These are phyloP conservation scores for Ochropleura plecta DNA, from an alignment of 2,888 invertebrate species.

Conservation along the genomic window DNA sequence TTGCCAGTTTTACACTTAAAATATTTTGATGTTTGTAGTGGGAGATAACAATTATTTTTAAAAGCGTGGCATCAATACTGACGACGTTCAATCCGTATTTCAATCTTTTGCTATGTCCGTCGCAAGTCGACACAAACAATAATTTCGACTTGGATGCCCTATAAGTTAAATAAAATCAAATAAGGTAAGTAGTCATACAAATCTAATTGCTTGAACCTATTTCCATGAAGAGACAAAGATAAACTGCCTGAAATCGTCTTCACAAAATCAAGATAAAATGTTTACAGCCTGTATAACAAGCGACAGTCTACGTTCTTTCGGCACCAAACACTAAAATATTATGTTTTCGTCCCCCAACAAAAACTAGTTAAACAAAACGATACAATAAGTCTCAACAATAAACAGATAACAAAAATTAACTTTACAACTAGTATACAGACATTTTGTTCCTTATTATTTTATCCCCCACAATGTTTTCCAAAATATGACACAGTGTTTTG, in stretches of 20 bases:
- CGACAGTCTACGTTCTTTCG: constrained; percentile 54
- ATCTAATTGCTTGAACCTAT: not conserved
- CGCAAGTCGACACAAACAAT: no score
- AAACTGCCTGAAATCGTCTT: constrained; percentile 23
- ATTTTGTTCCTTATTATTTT: constrained; percentile 65
- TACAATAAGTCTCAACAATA: constrained; percentile 86
- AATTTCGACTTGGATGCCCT: no score
- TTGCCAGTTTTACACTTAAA: no score
- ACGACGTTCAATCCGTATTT: no score
- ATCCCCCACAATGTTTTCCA: constrained; percentile 63
- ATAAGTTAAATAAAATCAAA: not conserved
- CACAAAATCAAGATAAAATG: constrained; percentile 51
- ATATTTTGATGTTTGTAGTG: no score
- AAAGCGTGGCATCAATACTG: no score
- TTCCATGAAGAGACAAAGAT: not conserved
- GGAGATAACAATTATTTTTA: no score
- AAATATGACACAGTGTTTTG: constrained; percentile 45
- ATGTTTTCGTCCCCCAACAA: constrained; percentile 66
- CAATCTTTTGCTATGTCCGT: no score
- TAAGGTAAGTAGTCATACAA: not conserved
- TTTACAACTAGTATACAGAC: constrained; percentile 58
- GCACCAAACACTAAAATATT: constrained; percentile 59
- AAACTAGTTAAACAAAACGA: constrained; percentile 84
- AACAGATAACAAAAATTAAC: constrained; percentile 77
- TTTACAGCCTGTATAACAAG: constrained; percentile 50